Evolutionary conservation across 2,113 vertebrate genomes (phyloP).

Genomic region (Triplophysa tibetana): DNA sequence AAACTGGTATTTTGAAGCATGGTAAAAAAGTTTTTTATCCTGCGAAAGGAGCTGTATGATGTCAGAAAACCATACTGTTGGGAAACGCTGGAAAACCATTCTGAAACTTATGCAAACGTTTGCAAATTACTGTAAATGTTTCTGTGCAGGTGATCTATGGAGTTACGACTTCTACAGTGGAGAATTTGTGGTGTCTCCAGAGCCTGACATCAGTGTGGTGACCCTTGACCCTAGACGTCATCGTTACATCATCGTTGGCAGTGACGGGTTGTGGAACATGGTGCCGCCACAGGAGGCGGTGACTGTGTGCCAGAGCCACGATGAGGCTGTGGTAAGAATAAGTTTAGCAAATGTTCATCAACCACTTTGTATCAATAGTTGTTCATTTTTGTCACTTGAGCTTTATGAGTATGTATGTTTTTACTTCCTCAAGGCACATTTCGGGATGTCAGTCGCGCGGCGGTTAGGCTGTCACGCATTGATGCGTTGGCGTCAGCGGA

Average conservation of each 20-base stretch:
- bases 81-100: too few relatives aligned
- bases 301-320: slow-evolving; percentile 92
- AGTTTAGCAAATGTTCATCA: neutral
- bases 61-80: too few relatives aligned
- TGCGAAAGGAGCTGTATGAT: neutral
- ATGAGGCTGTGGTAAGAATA: slow-evolving; percentile 78
- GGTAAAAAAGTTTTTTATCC: neutral
- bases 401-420: neutral
- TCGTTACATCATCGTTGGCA: slow-evolving; percentile 91
- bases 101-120: neutral
- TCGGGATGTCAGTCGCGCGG: slow-evolving; percentile 85
- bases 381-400: neutral
- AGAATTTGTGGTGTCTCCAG: slow-evolving; percentile 94
- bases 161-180: slow-evolving; percentile 98
- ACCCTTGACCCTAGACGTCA: slow-evolving; percentile 89
- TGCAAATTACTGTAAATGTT: neutral
- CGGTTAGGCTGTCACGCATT: slow-evolving; percentile 88
- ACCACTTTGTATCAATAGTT: neutral
- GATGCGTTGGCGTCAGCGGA: slow-evolving; percentile 91
- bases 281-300: slow-evolving; percentile 92
- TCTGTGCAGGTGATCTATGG: slow-evolving; percentile 87
- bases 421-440: slow-evolving; percentile 77
- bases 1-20: neutral
- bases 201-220: slow-evolving; percentile 92
- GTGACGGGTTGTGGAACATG: slow-evolving; percentile 97